Conservation (phyloP, 2,797 vertebrate genomes). For the Psittacula echo region DNA sequence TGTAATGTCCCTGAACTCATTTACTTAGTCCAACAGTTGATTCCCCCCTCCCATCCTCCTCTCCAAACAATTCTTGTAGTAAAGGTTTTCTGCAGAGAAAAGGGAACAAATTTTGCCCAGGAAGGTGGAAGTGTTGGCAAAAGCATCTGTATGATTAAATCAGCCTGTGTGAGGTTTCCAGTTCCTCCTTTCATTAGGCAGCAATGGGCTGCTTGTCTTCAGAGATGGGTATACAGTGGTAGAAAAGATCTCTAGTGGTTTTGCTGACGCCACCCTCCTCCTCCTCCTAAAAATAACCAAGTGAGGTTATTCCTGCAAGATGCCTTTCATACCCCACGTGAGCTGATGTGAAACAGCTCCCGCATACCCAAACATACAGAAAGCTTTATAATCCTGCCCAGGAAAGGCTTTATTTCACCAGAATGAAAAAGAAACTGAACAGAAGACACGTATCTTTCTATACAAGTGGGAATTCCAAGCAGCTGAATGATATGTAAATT, state of each 20-base stretch:
- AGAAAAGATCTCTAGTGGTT: not conserved
- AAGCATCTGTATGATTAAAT: not conserved
- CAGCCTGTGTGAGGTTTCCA: not conserved
- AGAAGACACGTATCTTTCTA: not conserved
- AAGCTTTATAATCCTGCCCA: not conserved
- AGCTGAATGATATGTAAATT: conserved; percentile 35
- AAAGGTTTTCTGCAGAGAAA: not conserved
- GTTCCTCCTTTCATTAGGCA: conserved; percentile 23
- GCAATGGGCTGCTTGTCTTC: not conserved
- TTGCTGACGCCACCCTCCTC: conserved; percentile 12
- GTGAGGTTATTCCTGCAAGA: not conserved
- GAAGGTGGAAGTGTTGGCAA: conserved; percentile 2
- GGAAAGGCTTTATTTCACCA: conserved; percentile 13
- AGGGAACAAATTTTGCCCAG: not conserved
- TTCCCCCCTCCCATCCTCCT: not conserved
- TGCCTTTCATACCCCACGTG: not conserved
- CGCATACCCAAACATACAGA: not conserved
- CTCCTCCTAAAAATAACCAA: conserved; percentile 11
- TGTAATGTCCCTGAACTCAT: not conserved
- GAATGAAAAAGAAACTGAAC: not conserved
- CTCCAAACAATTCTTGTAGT: not conserved
- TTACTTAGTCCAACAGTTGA: not conserved
- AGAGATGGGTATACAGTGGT: not conserved
- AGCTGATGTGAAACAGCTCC: conserved; percentile 21
- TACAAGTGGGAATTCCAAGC: conserved; percentile 17